Evolutionary conservation across 2,888 invertebrate species (phyloP).

Genomic region (Barypeithes pellucidus): DNA sequence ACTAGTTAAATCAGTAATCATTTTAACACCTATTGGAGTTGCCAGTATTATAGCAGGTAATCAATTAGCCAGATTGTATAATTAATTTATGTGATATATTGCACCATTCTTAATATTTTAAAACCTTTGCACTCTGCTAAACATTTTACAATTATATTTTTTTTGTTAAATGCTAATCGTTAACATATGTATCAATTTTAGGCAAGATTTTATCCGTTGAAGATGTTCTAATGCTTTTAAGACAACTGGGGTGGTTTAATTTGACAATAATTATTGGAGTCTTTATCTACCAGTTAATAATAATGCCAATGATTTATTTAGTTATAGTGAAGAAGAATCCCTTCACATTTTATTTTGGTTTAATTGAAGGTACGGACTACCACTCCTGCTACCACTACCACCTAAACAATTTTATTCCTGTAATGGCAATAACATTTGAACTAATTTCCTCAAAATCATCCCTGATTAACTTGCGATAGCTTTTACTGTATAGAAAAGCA

Average conservation of each 20-base stretch:
- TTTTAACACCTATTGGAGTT: conserved; percentile 7
- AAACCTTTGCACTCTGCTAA: too few species aligned
- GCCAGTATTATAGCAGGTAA: conserved; percentile 19
- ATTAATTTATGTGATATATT: too few species aligned
- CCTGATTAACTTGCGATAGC: too few species aligned
- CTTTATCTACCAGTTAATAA: conserved; percentile 1
- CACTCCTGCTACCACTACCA: too few species aligned
- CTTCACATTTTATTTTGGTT: conserved; percentile 5
- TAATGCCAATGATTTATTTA: conserved; percentile 12
- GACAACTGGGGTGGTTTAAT: conserved; percentile 1
- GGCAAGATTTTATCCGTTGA: conserved; percentile 10
- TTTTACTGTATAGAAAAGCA: too few species aligned
- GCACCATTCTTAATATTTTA: too few species aligned
- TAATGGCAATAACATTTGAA: too few species aligned
- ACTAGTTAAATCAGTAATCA: conserved; percentile 5
- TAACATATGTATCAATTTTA: not conserved
- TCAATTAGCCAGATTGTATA: too few species aligned
- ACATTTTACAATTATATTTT: too few species aligned
- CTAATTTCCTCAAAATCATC: too few species aligned
- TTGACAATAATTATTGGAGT: not conserved
- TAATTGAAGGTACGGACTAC: conserved; percentile 1
- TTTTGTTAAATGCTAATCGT: too few species aligned
- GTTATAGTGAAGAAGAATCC: not conserved
- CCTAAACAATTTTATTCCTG: too few species aligned
- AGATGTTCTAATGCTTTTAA: conserved; percentile 1